Base-by-base conservation (phyloP, 2,888 invertebrate genomes). In the Lepidocyrtoides sp. region DNA sequence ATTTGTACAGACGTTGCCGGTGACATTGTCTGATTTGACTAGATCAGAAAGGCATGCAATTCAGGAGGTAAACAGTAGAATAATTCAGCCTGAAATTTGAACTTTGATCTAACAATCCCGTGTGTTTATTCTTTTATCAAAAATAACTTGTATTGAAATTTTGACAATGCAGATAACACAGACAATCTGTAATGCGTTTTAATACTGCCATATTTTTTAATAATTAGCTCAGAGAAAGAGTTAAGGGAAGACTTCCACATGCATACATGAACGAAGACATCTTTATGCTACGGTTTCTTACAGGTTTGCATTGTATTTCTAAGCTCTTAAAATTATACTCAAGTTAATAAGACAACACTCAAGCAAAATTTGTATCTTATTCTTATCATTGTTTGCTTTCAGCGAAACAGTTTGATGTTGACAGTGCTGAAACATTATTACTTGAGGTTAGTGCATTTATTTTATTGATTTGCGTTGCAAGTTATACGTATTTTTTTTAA, bases 331-430 rank as follows among this genome's bases (percentile, higher is more conserved):
- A n/a, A n/a, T n/a, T n/a, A n/a, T n/a, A n/a, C n/a, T n/a, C n/a
- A n/a, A n/a, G n/a, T n/a, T n/a, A n/a, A n/a, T n/a, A n/a, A n/a
- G n/a, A n/a, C n/a, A n/a, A n/a, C n/a, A n/a, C n/a, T n/a, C n/a
- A n/a, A n/a, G n/a, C n/a, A n/a, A n/a, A n/a, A n/a, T n/a, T n/a
- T n/a, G n/a, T n/a, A n/a, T n/a, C n/a, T n/a, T n/a, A n/a, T n/a
- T n/a, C 2, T 66, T 66, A 26, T 66, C 1, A 8, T 54, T 83
- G 44, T 17, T 7, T 44, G 2, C 29, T 32, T 86, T 17, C 48
- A 88, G 88, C 81, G 0, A 88, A 88, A 23, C 41, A 88, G 20
- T 88, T 82, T 63, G 79, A 88, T 54, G 81, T 88, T 2, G 36
- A 36, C 32, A 36, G 54, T 54, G 88, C 88, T 10, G 66, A 72